Conservation (phyloP, 2,797 vertebrate genomes). For the Neostethus bicornis region DNA sequence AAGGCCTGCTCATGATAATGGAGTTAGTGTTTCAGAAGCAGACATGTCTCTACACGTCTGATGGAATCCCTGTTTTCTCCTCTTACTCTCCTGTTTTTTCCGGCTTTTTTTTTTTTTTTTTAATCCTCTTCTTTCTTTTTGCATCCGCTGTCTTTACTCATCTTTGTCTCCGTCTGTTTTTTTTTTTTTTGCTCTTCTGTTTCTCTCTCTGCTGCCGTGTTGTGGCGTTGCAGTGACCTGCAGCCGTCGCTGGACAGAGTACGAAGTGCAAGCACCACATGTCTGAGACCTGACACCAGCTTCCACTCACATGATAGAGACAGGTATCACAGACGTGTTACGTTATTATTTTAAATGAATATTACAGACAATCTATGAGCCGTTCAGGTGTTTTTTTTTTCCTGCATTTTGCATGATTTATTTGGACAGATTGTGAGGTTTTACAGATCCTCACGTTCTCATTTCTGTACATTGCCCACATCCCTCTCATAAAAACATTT, state of each 20-base stretch:
- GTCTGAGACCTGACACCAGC: conserved; percentile 96
- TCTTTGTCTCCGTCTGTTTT: conserved; percentile 20
- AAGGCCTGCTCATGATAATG: conserved; percentile 59
- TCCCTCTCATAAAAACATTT: conserved; percentile 17
- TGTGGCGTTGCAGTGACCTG: conserved; percentile 93
- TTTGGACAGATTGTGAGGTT: conserved; percentile 15
- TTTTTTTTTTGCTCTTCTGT: conserved; percentile 5
- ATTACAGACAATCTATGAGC: not conserved
- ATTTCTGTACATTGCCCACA: conserved; percentile 28
- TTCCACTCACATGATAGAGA: conserved; percentile 96
- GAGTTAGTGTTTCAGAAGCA: conserved; percentile 46
- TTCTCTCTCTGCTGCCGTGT: conserved; percentile 69
- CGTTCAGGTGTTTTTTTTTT: not conserved
- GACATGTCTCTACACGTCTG: conserved; percentile 57
- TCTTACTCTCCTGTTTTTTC: conserved; percentile 2
- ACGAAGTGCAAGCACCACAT: conserved; percentile 99
- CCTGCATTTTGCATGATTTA: conserved; percentile 4
- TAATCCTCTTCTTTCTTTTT: conserved; percentile 5
- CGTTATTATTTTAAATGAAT: not conserved
- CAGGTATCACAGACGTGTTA: conserved; percentile 82
- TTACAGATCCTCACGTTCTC: conserved; percentile 26
- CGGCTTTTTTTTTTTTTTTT: conserved; percentile 11
- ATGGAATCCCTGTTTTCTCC: conserved; percentile 32
- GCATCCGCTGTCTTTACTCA: conserved; percentile 19
- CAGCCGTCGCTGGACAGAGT: conserved; percentile 98